Base-by-base conservation (phyloP, 2,113 vertebrate species). In the Gymnobelideus leadbeateri region DNA sequence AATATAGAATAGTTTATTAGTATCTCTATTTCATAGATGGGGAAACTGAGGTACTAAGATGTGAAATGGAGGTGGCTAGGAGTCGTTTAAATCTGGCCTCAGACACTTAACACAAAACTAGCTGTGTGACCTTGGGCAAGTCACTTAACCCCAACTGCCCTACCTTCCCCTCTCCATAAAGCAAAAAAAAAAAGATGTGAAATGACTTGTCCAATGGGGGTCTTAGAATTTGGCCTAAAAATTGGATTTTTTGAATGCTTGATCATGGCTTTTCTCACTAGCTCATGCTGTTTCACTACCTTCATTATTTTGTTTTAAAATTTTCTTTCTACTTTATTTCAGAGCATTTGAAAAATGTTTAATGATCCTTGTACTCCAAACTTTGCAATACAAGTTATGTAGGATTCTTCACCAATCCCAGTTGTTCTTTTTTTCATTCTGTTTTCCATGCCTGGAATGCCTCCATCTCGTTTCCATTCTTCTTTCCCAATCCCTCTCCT, bases 281-380 rank as follows among this genome's bases (percentile, higher is more conserved):
- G 92, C 37, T 9, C 53, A 93, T 84, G n/a, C 6, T 84, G 1
- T 7, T 3, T 43, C n/a, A 84, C 55, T 95, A 93, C 68, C 54
- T 94, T 95, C 90, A 89, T 61, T 93, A 68, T 95, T 94, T 93
- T 61, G 91, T 93, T 95, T 54, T 94, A 95, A 25, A 94, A 28
- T 93, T 95, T 93, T 95, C 91, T 24, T 12, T 55, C 96, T 43
- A 26, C 6, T 91, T 94, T n/a, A 49, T 95, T 95, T 92, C 51
- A 91, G n/a, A 91, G 52, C 92, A 93, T 31, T 51, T 43, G 51
- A 47, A 94, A 96, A 12, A 54, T 91, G 37, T 90, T 93, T 97
- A 92, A 37, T 55, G 90, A 91, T 91, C 43, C 12, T 46, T 95
- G 91, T 53, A 91, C 61, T 93, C 91, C 93, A n/a, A 96, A 95